These are phyloP conservation scores for Caerostris darwini DNA, from an alignment of 1,140 invertebrate genomes.

Conservation along the genomic window DNA sequence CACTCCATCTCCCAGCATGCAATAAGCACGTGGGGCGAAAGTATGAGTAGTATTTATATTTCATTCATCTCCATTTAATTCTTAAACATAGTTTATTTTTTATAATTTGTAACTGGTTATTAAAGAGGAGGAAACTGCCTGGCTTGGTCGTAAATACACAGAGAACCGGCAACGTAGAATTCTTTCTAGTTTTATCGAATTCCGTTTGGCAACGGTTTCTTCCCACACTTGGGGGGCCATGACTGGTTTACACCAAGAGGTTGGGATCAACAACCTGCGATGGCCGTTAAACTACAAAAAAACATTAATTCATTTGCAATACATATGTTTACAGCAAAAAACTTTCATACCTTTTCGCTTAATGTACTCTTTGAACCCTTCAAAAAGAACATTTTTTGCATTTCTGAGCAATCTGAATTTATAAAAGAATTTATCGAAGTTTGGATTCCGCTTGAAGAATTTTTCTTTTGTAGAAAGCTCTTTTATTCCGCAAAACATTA, in stretches of 20 bases:
- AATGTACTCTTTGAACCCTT: background rate
- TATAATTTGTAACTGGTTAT: slow-evolving; percentile 8
- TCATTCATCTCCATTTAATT: slow-evolving; percentile 14
- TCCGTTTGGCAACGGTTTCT: slow-evolving; percentile 16
- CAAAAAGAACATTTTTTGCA: background rate
- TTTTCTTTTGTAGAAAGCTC: too few relatives aligned
- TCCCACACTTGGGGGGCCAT: slow-evolving; percentile 53
- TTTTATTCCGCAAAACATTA: too few relatives aligned
- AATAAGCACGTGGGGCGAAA: background rate
- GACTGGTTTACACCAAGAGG: slow-evolving; percentile 34
- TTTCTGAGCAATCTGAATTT: background rate
- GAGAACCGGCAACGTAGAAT: background rate
- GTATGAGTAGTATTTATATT: slow-evolving; percentile 13
- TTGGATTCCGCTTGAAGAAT: too few relatives aligned
- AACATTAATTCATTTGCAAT: background rate
- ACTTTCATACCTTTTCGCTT: background rate
- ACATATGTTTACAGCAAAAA: background rate
- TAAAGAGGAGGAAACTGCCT: background rate
- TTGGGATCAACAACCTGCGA: slow-evolving; percentile 56
- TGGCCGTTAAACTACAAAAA: background rate
- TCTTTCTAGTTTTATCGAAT: background rate
- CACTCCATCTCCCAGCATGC: background rate
- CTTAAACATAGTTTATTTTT: background rate
- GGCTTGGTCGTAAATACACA: background rate
- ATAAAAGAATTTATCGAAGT: too few relatives aligned